Conservation (phyloP, 2,888 invertebrate species). For the Anthoptus insignis region DNA sequence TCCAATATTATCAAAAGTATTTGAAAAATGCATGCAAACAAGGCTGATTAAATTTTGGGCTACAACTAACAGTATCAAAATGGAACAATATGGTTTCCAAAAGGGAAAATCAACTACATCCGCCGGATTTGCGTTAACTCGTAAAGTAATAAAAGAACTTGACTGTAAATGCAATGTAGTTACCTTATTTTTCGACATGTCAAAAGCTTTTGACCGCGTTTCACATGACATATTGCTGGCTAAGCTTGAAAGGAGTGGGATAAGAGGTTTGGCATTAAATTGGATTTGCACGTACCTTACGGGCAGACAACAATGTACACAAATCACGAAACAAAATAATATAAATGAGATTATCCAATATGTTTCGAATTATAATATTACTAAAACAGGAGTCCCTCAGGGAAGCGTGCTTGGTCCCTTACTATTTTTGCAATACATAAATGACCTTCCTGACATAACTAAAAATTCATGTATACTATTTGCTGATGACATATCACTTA, state of each 20-base stretch:
- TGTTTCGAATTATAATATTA: not conserved
- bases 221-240: not conserved
- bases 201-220: conserved; percentile 22
- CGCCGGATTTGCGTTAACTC: conserved; percentile 20
- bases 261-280: not conserved
- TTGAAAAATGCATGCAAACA: conserved; percentile 27
- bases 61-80: not conserved
- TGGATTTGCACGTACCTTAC: not conserved
- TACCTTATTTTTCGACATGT: conserved; percentile 19
- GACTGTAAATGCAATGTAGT: conserved; percentile 1
- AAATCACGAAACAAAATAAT: not conserved
- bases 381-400: conserved; percentile 9
- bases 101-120: conserved; percentile 9
- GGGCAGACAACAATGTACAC: not conserved
- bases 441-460: conserved; percentile 25
- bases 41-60: conserved; percentile 17
- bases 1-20: conserved; percentile 16
- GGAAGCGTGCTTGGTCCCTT: conserved; percentile 25
- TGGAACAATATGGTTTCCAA: conserved; percentile 23
- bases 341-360: not conserved
- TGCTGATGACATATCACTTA: conserved; percentile 22
- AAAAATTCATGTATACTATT: conserved; percentile 15
- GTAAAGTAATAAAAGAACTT: conserved; percentile 10
- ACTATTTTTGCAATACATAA: conserved; percentile 23
- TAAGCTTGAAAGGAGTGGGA: not conserved